A percentile compares a stretch with the other conserved stretches of the same genome.
Conservation (phyloP, 2,888 invertebrate genomes). For the Cephonodes hylas region DNA sequence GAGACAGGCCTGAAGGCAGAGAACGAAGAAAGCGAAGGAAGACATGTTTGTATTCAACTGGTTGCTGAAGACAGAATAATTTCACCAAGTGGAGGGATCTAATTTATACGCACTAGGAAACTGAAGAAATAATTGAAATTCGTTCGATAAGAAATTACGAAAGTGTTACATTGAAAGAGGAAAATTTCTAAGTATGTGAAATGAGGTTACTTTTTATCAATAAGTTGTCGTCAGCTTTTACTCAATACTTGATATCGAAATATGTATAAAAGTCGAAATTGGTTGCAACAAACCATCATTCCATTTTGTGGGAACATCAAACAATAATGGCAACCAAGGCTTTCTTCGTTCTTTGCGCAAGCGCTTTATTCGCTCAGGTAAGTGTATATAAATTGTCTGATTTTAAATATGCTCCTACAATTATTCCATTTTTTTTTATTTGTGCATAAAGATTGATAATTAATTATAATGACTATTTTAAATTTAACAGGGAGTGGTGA, state of each 20-base stretch:
- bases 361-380: constrained; percentile 25
- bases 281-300: background rate
- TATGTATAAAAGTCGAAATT: background rate
- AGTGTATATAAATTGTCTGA: background rate
- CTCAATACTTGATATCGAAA: background rate
- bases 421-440: background rate
- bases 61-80: background rate
- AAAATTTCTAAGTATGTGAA: background rate
- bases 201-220: background rate
- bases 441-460: background rate
- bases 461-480: background rate
- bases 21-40: constrained; percentile 23
- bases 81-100: too few relatives aligned
- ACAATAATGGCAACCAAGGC: constrained; percentile 22
- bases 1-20: constrained; percentile 32
- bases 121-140: background rate
- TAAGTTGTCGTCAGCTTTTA: background rate
- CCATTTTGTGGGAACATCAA: background rate
- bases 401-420: background rate
- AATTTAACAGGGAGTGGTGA: constrained; percentile 17
- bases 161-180: background rate
- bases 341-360: constrained; percentile 22
- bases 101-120: background rate
- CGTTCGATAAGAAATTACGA: background rate
- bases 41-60: constrained; percentile 25